Evolutionary conservation across 2,888 invertebrate genomes (phyloP).

Genomic region (Leptinotarsa rubiginosa): DNA sequence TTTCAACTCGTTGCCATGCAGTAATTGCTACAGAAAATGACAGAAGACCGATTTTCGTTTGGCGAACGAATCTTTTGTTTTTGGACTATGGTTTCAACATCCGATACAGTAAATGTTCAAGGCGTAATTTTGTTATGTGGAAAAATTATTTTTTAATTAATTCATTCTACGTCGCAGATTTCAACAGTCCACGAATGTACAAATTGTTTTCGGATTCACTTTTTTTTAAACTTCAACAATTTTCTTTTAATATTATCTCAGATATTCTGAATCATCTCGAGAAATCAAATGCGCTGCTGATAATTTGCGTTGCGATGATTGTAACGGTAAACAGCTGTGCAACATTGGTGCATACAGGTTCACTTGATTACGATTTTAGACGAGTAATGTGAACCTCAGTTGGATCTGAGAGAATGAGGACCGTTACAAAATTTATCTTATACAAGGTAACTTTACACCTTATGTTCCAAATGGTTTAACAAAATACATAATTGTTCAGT

Average conservation of each 20-base stretch:
- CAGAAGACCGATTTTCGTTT: no score
- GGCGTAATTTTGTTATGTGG: no score
- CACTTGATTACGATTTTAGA: not conserved
- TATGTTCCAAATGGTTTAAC: not conserved
- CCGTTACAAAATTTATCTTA: not conserved
- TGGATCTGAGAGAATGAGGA: not conserved
- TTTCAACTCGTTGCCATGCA: no score
- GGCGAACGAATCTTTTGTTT: no score
- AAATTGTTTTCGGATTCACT: not conserved
- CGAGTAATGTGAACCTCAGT: slow-evolving; percentile 2
- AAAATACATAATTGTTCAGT: no score
- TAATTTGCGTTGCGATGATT: not conserved
- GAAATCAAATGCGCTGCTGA: not conserved
- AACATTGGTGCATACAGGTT: slow-evolving; percentile 2
- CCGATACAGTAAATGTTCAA: no score
- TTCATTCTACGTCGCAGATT: no score
- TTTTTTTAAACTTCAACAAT: not conserved
- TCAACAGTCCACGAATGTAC: no score
- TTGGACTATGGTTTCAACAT: no score
- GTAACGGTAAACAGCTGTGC: slow-evolving; percentile 10
- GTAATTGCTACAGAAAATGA: no score
- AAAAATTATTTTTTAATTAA: no score
- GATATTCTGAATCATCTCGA: slow-evolving; percentile 1
- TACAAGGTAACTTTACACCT: not conserved
- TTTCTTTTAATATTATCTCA: not conserved